phyloP scores from a whole-genome alignment of 1,140 invertebrate species.

The Diuraphis noxia region DNA sequence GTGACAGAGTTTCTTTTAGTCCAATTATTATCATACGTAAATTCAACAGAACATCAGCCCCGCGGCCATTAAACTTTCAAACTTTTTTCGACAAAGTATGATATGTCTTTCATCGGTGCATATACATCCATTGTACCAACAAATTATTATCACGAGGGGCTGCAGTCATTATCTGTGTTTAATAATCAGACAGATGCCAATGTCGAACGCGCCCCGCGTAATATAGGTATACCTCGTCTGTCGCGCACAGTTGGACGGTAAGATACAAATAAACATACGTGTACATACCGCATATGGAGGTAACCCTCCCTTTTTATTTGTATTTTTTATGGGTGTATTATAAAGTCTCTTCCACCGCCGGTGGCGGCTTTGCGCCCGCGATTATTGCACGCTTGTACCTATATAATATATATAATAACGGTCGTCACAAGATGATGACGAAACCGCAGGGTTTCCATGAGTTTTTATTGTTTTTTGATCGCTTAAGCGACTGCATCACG shows the following conservation, averaged over 20 bases:
- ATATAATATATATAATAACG: neutral
- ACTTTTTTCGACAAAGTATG: neutral
- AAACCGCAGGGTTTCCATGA: neutral
- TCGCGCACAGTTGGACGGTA: neutral
- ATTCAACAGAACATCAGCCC: neutral
- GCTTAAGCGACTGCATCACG: neutral
- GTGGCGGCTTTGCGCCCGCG: neutral
- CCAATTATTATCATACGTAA: neutral
- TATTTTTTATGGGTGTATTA: neutral
- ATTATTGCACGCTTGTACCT: neutral
- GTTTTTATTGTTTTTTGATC: constrained; percentile 15
- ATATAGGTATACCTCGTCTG: neutral
- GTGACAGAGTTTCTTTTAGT: too few species aligned
- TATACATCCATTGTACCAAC: neutral
- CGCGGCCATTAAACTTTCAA: neutral
- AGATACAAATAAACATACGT: neutral
- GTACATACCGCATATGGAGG: neutral
- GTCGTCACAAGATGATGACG: neutral
- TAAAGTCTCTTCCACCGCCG: neutral
- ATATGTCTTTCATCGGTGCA: neutral
- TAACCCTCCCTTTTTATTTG: neutral
- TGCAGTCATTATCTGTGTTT: neutral
- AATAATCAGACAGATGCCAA: neutral
- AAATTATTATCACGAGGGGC: too few species aligned
- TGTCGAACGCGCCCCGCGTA: neutral